Conservation (phyloP, 2,797 vertebrate species). For the Centroberyx gerrardi region DNA sequence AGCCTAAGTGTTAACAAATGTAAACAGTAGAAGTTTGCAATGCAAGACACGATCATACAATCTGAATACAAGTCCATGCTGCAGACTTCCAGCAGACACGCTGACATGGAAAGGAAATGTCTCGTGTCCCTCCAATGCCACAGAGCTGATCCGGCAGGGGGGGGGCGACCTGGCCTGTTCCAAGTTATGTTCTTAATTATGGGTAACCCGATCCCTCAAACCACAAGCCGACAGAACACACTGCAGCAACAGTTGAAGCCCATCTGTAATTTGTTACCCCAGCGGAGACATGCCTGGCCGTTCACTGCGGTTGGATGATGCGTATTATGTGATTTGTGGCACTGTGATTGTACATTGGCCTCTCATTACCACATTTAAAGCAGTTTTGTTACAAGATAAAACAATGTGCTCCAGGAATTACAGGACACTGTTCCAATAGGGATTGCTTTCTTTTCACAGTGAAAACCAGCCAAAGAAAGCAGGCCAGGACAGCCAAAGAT, state of each 20-base stretch:
- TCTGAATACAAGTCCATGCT: not conserved
- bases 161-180: conserved; percentile 15
- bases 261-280: conserved; percentile 50
- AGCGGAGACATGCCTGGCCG: not conserved
- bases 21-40: conserved; percentile 6
- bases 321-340: conserved; percentile 14
- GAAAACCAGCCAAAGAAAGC: conserved; percentile 12
- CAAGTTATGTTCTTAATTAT: conserved; percentile 50
- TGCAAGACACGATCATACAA: not conserved
- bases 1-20: conserved; percentile 7
- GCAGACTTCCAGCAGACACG: not conserved
- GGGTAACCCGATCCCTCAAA: conserved; percentile 56
- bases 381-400: conserved; percentile 29
- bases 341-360: conserved; percentile 44
- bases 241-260: conserved; percentile 45
- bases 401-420: conserved; percentile 42
- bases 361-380: conserved; percentile 56
- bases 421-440: conserved; percentile 20
- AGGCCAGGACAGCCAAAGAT: conserved; percentile 20
- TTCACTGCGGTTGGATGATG: conserved; percentile 6
- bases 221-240: conserved; percentile 34
- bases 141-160: conserved; percentile 29
- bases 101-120: conserved; percentile 29
- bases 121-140: not conserved
- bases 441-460: conserved; percentile 27